These are phyloP conservation scores for Bucorvus abyssinicus DNA, from an alignment of 2,797 vertebrate species.

Conservation along the genomic window DNA sequence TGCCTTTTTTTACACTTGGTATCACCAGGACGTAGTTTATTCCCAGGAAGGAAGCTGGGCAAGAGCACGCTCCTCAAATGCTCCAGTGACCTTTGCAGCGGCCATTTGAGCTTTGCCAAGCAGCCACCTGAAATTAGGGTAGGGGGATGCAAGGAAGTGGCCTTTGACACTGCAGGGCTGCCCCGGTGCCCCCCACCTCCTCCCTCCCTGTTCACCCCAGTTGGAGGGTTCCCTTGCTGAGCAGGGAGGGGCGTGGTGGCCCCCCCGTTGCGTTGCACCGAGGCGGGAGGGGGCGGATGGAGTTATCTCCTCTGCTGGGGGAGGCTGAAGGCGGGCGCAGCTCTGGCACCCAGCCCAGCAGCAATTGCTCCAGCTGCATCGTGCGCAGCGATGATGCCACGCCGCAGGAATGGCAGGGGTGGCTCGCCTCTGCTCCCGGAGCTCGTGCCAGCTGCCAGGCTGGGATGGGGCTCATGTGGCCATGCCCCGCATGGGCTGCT, in stretches of 20 bases:
- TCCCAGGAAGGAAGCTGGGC: slow-evolving; percentile 49
- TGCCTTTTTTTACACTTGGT: background rate
- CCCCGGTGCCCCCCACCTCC: background rate
- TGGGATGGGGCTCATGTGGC: background rate
- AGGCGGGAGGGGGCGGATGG: background rate
- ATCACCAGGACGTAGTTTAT: slow-evolving; percentile 35
- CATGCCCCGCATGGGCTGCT: accelerated
- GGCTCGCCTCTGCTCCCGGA: background rate
- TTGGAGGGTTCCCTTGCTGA: background rate
- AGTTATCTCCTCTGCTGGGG: background rate
- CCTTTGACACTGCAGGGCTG: accelerated
- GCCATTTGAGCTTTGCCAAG: background rate
- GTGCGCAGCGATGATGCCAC: background rate
- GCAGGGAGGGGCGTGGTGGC: accelerated
- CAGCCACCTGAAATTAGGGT: background rate
- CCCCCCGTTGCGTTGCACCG: accelerated
- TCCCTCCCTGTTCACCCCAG: background rate
- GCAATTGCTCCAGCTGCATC: background rate
- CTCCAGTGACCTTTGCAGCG: background rate
- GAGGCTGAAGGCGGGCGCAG: background rate
- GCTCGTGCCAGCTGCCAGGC: background rate
- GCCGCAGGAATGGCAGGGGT: slow-evolving; percentile 31
- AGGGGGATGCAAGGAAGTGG: background rate
- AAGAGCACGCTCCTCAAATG: background rate
- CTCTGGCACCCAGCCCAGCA: slow-evolving; percentile 5